Base-by-base conservation (phyloP, 2,113 vertebrate species). In the Anarrhichthys ocellatus region DNA sequence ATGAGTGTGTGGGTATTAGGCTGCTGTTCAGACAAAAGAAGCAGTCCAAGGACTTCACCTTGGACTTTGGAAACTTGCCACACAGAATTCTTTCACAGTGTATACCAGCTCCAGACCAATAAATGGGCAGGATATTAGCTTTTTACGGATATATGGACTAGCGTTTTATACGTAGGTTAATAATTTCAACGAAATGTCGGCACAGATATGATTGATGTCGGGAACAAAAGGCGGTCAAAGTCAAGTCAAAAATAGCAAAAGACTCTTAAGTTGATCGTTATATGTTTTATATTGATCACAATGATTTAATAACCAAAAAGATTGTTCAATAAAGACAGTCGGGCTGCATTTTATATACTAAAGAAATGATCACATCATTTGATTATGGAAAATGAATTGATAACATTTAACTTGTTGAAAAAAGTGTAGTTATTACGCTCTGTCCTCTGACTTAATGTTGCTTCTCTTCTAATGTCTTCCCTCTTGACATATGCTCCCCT, bases 401-500 rank as follows among this genome's bases (percentile, higher is more conserved):
- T 63, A 10, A 50, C 14, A n/a, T 58, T 15, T 17, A 7, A 52
- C 56, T 22, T 32, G 20, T 14, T 62, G 9, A 54, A 5, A 42
- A 56, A 46, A 22, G 36, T 70, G 36, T 70, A 20, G 36, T 56
- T 65, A 22, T 79, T 34, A 2, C 15, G 22, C 2, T 32, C 29
- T 63, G 54, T 81, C 27, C 27, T 72, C 29, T 17, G 38, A 38
- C 48, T 75, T 76, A 17, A 11, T 64, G 46, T 24, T 4, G 4
- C 38, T 61, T 80, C 50, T 65, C n/a, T 52, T 67, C 52, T 52
- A 20, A 15, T 15, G 14, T 72, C 48, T 70, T 29, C 40, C 36
- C 38, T 81, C 63, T 22, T 83, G 69, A 79, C 87, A 86, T 88
- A 72, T 81, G 85, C 80, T 86, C 59, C 63, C 66, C 63, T 83